Conservation (phyloP, 2,888 invertebrate species). For the Aphidoletes aphidimyza region DNA sequence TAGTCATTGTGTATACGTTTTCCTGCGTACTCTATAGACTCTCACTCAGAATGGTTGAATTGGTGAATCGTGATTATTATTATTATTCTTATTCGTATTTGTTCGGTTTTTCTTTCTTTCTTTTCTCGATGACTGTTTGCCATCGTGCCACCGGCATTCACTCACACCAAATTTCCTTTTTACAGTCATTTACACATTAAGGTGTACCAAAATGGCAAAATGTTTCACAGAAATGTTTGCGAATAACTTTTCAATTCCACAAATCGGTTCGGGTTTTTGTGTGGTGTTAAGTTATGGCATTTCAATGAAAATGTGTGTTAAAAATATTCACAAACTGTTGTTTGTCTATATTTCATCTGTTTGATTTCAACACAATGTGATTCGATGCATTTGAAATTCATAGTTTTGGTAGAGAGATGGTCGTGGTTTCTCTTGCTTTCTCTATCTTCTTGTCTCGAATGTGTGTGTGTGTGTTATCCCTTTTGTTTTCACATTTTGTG, state of each 20-base stretch:
- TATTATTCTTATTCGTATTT: background rate
- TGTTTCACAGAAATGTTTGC: no score
- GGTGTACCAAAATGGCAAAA: constrained; percentile 23
- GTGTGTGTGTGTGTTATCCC: background rate
- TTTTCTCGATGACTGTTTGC: background rate
- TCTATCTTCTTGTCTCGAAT: background rate
- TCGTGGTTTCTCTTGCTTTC: no score
- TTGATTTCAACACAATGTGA: no score
- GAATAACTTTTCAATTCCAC: no score
- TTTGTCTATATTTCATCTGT: background rate
- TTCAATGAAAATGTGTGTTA: background rate
- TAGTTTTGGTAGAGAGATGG: no score
- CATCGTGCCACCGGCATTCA: background rate
- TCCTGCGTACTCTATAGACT: background rate
- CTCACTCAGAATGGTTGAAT: no score
- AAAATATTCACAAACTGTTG: background rate
- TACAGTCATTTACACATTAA: background rate
- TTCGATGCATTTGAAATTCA: no score
- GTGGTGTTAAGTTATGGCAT: background rate
- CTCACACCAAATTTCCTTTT: background rate
- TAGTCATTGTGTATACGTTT: constrained; percentile 39
- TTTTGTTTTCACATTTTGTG: background rate
- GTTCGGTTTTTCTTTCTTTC: background rate
- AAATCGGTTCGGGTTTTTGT: no score
- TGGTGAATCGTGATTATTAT: no score